phyloP scores from a whole-genome alignment of 2,797 vertebrate genomes.

The Gymnothorax javanicus region DNA sequence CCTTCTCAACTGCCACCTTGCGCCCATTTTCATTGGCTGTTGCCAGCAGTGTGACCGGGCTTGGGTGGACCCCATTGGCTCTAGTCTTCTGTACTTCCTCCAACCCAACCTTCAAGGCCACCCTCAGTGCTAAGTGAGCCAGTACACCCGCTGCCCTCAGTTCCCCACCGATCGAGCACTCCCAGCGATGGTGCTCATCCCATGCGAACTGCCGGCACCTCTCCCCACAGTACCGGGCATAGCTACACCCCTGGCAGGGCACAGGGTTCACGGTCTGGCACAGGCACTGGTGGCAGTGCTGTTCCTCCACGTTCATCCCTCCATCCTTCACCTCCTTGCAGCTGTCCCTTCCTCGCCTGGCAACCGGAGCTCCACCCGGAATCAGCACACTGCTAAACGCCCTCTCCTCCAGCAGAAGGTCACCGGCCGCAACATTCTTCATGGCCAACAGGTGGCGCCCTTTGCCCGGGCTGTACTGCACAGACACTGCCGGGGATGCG shows the following conservation, averaged over 20 bases:
- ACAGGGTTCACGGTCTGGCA: slow-evolving; percentile 64
- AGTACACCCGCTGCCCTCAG: slow-evolving; percentile 80
- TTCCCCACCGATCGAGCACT: slow-evolving; percentile 79
- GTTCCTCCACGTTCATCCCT: slow-evolving; percentile 65
- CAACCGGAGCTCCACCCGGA: slow-evolving; percentile 48
- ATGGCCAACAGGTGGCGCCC: slow-evolving; percentile 83
- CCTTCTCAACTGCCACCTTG: neutral
- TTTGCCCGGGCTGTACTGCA: slow-evolving; percentile 73
- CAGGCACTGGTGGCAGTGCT: slow-evolving; percentile 87
- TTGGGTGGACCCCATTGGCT: slow-evolving; percentile 36
- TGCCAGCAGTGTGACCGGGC: slow-evolving; percentile 9
- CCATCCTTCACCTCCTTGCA: neutral
- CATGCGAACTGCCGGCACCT: slow-evolving; percentile 79
- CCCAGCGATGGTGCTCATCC: slow-evolving; percentile 80
- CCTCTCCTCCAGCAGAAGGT: slow-evolving; percentile 79
- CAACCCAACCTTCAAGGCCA: slow-evolving; percentile 78
- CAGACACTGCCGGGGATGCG: slow-evolving; percentile 63
- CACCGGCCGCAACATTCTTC: slow-evolving; percentile 75
- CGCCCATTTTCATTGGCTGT: neutral
- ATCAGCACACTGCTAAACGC: slow-evolving; percentile 87
- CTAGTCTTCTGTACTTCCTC: slow-evolving; percentile 61
- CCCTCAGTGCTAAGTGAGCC: slow-evolving; percentile 83
- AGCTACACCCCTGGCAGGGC: slow-evolving; percentile 84
- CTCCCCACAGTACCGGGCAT: slow-evolving; percentile 82
- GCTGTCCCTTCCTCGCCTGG: slow-evolving; percentile 11